Percentiles rank a stretch among this genome's conserved stretches.
These are phyloP conservation scores for Proterorhinus semilunaris DNA, from an alignment of 2,113 vertebrate genomes.

Conservation along the genomic window DNA sequence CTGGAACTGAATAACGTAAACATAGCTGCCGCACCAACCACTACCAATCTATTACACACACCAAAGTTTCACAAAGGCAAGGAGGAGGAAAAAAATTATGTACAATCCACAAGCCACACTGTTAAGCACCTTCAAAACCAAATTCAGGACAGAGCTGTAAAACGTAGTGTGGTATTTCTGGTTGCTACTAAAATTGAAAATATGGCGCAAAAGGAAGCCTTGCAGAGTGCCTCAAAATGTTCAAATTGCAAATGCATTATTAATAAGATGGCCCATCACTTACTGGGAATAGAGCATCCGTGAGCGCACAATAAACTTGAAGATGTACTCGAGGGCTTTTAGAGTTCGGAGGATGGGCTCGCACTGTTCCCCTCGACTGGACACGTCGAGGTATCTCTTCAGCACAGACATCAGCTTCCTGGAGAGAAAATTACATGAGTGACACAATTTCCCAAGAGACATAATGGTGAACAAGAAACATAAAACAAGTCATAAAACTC, in stretches of 20 bases:
- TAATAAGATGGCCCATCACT: slow-evolving; percentile 65
- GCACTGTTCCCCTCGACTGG: slow-evolving; percentile 91
- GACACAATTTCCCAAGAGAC: not conserved
- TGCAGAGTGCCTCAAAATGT: not conserved
- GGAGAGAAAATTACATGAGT: slow-evolving; percentile 23
- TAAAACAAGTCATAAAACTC: not conserved
- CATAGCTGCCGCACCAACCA: too few species aligned
- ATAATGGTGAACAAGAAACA: not conserved
- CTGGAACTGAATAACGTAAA: too few species aligned
- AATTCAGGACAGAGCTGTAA: not conserved
- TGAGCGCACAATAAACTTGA: slow-evolving; percentile 98
- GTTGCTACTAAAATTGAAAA: not conserved
- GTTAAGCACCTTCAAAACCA: too few species aligned
- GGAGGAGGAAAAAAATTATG: too few species aligned
- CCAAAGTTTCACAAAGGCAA: too few species aligned
- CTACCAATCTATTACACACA: too few species aligned
- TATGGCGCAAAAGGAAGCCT: not conserved
- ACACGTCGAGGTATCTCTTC: slow-evolving; percentile 92
- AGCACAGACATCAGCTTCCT: slow-evolving; percentile 96
- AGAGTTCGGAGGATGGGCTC: slow-evolving; percentile 93
- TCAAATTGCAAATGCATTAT: slow-evolving; percentile 7
- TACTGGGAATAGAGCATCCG: slow-evolving; percentile 96
- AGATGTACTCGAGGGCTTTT: slow-evolving; percentile 96
- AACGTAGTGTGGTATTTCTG: not conserved
- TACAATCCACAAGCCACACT: too few species aligned